A percentile compares a stretch with the other conserved stretches of the same genome.
These are phyloP conservation scores for Apamea anceps DNA, from an alignment of 2,888 invertebrate species.

Conservation along the genomic window DNA sequence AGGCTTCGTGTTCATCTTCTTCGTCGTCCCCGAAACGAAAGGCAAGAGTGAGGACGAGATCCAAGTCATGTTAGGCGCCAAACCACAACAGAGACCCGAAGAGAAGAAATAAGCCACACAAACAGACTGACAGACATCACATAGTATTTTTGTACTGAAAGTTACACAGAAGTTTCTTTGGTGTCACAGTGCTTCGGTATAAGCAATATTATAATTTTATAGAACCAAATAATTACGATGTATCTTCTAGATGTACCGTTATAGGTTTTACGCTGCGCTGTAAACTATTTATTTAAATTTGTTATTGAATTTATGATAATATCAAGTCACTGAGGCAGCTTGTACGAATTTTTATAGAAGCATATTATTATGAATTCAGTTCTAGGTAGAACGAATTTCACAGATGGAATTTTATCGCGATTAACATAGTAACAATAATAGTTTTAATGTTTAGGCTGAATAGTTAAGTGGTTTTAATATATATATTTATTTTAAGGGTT, in stretches of 20 bases:
- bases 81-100: constrained; percentile 73
- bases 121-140: constrained; percentile 76
- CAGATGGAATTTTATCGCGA: constrained; percentile 49
- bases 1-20: constrained; percentile 92
- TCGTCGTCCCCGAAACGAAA: constrained; percentile 92
- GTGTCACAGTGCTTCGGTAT: constrained; percentile 68
- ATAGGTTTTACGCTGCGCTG: constrained; percentile 59
- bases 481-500: constrained; percentile 44
- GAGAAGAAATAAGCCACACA: constrained; percentile 79
- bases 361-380: constrained; percentile 50
- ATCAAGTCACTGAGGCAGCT: constrained; percentile 57
- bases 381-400: constrained; percentile 45
- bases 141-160: constrained; percentile 75
- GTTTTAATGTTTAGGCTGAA: constrained; percentile 59
- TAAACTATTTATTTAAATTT: constrained; percentile 60
- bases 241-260: constrained; percentile 56
- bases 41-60: constrained; percentile 93
- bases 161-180: constrained; percentile 65
- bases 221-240: constrained; percentile 80
- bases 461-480: constrained; percentile 54
- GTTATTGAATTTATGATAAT: constrained; percentile 57
- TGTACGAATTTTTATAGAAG: constrained; percentile 59
- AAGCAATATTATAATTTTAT: constrained; percentile 72
- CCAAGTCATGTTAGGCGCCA: constrained; percentile 87
- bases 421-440: constrained; percentile 63